These are phyloP conservation scores for Montifringilla adamsi DNA, from an alignment of 2,113 vertebrate species.

Conservation along the genomic window DNA sequence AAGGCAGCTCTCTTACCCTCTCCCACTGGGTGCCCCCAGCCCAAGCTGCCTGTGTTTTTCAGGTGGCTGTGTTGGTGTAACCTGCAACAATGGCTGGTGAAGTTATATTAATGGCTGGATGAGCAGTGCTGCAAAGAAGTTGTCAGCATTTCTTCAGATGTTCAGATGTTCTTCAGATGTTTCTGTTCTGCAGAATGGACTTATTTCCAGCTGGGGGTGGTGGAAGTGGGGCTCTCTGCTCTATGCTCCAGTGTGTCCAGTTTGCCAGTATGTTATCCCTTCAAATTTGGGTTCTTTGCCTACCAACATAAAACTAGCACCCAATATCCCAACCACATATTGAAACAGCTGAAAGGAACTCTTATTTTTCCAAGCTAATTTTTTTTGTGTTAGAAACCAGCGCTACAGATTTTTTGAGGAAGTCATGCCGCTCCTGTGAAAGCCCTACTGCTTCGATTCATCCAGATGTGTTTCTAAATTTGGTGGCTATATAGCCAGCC, in stretches of 20 bases:
- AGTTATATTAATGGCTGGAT: neutral
- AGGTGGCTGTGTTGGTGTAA: neutral
- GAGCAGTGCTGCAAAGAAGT: neutral
- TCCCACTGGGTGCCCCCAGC: neutral
- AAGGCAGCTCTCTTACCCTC: neutral
- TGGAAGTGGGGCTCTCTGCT: neutral
- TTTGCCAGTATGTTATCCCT: neutral
- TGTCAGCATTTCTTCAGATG: neutral
- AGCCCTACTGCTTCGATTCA: neutral
- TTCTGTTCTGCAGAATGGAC: neutral
- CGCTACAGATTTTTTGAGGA: accelerated
- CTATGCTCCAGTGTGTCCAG: neutral
- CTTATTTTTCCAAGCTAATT: neutral
- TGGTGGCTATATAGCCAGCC: neutral
- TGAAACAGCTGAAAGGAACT: neutral
- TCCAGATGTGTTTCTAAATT: neutral
- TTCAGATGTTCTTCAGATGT: too few species aligned
- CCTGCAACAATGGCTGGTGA: neutral
- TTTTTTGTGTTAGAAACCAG: neutral
- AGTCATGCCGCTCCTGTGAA: neutral
- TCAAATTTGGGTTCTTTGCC: neutral
- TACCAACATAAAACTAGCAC: neutral
- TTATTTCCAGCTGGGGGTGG: neutral
- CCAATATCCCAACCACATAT: neutral
- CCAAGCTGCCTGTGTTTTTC: neutral